phyloP scores from a whole-genome alignment of 2,888 invertebrate genomes.

The Idaea aversata region DNA sequence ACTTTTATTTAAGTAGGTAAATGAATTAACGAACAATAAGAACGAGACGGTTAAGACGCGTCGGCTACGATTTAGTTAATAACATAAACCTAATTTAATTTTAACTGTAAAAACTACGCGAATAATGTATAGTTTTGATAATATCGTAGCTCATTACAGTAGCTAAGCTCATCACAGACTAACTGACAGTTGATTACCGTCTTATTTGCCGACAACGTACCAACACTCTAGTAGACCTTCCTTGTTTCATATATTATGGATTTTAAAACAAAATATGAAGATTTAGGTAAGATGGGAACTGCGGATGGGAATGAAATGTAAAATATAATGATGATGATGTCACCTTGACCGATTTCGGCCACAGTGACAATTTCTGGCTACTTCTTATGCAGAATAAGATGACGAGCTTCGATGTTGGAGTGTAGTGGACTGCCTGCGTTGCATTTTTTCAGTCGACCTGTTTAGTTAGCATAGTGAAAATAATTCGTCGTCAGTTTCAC shows the following conservation, averaged over 20 bases:
- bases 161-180: conserved; percentile 27
- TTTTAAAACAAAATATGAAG: not conserved
- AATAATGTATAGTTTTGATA: conserved; percentile 12
- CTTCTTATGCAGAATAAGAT: too few relatives aligned
- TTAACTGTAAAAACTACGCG: not conserved
- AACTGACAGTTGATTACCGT: not conserved
- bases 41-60: not conserved
- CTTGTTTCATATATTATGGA: not conserved
- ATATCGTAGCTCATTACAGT: conserved; percentile 27
- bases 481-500: too few relatives aligned
- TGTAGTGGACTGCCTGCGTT: too few relatives aligned
- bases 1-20: too few relatives aligned
- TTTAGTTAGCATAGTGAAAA: too few relatives aligned
- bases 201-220: conserved; percentile 1
- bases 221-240: not conserved
- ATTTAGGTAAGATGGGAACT: not conserved
- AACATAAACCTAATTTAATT: not conserved
- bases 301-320: too few relatives aligned
- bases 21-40: not conserved
- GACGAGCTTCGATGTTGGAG: too few relatives aligned
- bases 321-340: too few relatives aligned
- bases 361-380: too few relatives aligned
- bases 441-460: too few relatives aligned
- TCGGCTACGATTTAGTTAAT: not conserved
- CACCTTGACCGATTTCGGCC: too few relatives aligned